Conservation (phyloP, 2,113 vertebrate genomes). For the Bombycilla garrulus region DNA sequence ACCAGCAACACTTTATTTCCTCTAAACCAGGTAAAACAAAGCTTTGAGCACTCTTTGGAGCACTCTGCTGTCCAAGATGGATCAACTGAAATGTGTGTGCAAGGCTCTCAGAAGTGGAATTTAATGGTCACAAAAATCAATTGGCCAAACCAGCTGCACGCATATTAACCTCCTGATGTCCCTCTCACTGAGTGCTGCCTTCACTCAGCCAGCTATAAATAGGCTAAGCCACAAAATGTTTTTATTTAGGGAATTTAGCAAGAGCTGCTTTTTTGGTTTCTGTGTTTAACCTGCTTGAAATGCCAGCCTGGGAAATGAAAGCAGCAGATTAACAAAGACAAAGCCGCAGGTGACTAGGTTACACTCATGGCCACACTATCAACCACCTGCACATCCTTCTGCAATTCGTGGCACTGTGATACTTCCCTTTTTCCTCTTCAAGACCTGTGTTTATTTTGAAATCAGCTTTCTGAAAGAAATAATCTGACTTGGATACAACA, state of each 20-base stretch:
- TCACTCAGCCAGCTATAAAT: slow-evolving; percentile 30
- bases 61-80: background rate
- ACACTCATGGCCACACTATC: background rate
- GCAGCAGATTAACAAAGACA: background rate
- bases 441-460: background rate
- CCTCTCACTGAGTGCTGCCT: background rate
- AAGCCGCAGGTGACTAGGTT: background rate
- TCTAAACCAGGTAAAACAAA: slow-evolving; percentile 19
- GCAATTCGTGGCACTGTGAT: background rate
- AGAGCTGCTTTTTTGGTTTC: background rate
- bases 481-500: background rate
- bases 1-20: background rate
- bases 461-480: background rate
- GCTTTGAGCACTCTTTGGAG: background rate
- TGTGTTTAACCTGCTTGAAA: background rate
- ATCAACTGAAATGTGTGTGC: background rate
- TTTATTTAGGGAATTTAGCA: slow-evolving; percentile 11
- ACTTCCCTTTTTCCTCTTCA: background rate
- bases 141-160: slow-evolving; percentile 46
- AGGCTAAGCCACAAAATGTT: background rate
- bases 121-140: slow-evolving; percentile 61
- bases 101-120: slow-evolving; percentile 44
- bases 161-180: slow-evolving; percentile 37
- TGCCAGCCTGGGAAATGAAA: background rate
- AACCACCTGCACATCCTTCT: background rate